Conservation (phyloP, 2,797 vertebrate species). For the Spea hammondii region DNA sequence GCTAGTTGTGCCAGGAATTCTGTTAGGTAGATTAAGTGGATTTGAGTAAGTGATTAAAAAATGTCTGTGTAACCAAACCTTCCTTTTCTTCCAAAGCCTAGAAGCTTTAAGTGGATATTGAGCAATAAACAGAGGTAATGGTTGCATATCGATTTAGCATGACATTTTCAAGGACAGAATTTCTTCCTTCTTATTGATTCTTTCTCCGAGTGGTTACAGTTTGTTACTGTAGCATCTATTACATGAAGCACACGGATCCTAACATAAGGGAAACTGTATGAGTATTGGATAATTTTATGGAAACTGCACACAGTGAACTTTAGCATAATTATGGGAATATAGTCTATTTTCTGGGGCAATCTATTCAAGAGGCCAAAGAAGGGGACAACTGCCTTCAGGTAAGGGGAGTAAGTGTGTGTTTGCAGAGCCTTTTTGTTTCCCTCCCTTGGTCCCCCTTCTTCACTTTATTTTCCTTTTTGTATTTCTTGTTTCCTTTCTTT, state of each 20-base stretch:
- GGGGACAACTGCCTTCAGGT: no score
- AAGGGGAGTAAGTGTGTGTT: no score
- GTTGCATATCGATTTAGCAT: constrained; percentile 2
- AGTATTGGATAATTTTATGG: not conserved
- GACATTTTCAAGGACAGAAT: constrained; percentile 7
- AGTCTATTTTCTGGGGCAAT: no score
- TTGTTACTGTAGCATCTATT: constrained; percentile 3
- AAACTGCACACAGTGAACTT: not conserved
- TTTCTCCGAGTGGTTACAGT: constrained; percentile 3
- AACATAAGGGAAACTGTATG: not conserved
- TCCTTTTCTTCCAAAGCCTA: not conserved
- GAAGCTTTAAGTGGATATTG: not conserved
- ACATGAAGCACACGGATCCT: not conserved
- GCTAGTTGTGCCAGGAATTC: no score
- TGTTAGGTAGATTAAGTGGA: no score
- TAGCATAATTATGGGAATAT: not conserved
- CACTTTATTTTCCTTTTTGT: no score
- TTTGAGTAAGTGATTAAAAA: not conserved
- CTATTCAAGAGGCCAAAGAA: no score
- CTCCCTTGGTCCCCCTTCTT: no score
- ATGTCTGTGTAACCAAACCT: not conserved
- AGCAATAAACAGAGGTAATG: not conserved
- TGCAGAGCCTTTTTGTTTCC: no score
- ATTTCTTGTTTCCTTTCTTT: no score
- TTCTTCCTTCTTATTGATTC: constrained; percentile 3